Evolutionary conservation across 2,113 vertebrate genomes (phyloP).

Genomic region (Archilochus colubris): DNA sequence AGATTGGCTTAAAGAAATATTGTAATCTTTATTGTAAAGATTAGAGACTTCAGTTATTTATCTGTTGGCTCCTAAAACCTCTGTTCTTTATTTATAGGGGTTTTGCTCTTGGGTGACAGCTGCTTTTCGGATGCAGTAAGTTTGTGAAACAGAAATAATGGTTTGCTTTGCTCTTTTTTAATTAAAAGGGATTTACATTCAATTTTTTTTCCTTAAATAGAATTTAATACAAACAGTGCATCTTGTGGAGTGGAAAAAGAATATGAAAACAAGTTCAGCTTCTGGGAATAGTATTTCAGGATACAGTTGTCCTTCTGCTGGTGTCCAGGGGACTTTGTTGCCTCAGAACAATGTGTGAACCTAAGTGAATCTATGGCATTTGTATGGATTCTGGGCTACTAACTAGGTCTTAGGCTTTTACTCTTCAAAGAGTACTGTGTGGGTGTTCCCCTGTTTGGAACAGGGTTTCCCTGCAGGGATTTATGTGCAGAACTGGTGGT

Average conservation of each 20-base stretch:
- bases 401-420: background rate
- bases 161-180: background rate
- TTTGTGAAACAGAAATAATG: background rate
- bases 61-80: background rate
- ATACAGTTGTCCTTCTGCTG: background rate
- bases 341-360: background rate
- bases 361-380: background rate
- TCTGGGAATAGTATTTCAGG: background rate
- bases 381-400: background rate
- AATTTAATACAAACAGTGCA: background rate
- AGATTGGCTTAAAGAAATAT: background rate
- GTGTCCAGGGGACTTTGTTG: background rate
- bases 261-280: background rate
- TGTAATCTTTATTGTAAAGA: background rate
- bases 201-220: background rate
- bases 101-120: conserved; percentile 90
- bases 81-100: conserved; percentile 73
- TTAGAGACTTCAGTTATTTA: background rate
- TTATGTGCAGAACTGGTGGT: background rate
- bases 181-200: background rate
- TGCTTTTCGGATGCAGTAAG: conserved; percentile 91
- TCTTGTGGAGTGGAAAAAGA: background rate
- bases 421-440: background rate
- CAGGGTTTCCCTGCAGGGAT: background rate
- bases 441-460: background rate